Conservation (phyloP, 2,888 invertebrate genomes). For the Chloromyia formosa region DNA sequence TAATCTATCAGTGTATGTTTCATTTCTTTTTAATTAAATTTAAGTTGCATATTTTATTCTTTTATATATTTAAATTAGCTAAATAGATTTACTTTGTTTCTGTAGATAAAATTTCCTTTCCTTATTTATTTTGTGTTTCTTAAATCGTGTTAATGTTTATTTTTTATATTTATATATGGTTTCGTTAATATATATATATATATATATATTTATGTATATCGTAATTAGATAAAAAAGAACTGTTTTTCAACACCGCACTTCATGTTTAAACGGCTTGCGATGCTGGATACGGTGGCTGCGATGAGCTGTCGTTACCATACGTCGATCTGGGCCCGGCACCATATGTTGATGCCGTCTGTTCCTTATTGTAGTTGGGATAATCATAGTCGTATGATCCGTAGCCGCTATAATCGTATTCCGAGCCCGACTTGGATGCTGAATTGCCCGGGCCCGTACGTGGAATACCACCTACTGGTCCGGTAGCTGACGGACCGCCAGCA, state of each 20-base stretch:
- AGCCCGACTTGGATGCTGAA: slow-evolving; percentile 64
- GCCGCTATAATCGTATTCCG: slow-evolving; percentile 64
- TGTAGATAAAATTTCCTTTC: slow-evolving; percentile 50
- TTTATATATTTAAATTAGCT: slow-evolving; percentile 53
- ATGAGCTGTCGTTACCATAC: slow-evolving; percentile 63
- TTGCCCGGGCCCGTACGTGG: slow-evolving; percentile 63
- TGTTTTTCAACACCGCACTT: background rate
- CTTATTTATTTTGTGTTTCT: slow-evolving; percentile 40
- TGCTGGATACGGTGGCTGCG: slow-evolving; percentile 63
- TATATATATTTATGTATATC: slow-evolving; percentile 17
- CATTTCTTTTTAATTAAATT: slow-evolving; percentile 44
- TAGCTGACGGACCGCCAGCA: slow-evolving; percentile 62
- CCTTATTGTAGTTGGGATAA: slow-evolving; percentile 63
- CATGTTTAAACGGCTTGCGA: slow-evolving; percentile 62
- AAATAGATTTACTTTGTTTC: slow-evolving; percentile 52
- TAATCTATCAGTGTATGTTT: slow-evolving; percentile 49
- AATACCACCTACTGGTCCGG: slow-evolving; percentile 63
- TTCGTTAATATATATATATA: too few relatives aligned
- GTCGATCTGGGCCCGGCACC: slow-evolving; percentile 63
- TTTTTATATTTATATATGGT: slow-evolving; percentile 20
- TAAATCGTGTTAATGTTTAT: slow-evolving; percentile 33
- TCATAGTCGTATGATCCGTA: slow-evolving; percentile 64
- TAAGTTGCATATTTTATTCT: slow-evolving; percentile 48
- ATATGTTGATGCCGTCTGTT: slow-evolving; percentile 61
- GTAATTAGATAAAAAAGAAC: slow-evolving; percentile 45